phyloP scores from a whole-genome alignment of 2,797 vertebrate species.

The Phoeniculus purpureus region DNA sequence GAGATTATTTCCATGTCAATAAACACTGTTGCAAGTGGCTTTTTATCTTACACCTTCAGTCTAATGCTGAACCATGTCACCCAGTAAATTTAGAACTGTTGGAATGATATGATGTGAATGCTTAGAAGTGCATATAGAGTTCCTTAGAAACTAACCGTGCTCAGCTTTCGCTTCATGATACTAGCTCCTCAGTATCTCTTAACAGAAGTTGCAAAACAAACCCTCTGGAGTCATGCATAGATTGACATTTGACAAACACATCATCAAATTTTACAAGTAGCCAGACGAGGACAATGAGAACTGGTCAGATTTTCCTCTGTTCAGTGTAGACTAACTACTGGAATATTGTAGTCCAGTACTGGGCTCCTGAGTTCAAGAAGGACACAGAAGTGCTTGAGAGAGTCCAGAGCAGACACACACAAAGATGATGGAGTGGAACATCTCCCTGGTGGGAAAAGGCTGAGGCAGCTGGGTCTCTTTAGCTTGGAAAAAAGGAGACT shows the following conservation, averaged over 20 bases:
- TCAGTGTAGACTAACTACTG: too few species aligned
- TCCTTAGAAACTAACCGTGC: neutral
- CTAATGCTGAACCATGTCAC: neutral
- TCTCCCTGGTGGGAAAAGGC: too few species aligned
- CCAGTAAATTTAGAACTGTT: neutral
- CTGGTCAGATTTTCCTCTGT: too few species aligned
- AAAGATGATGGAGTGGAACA: too few species aligned
- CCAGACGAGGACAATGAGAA: neutral
- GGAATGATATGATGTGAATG: neutral
- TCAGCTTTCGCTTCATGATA: neutral
- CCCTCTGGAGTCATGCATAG: neutral
- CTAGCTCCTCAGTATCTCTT: neutral
- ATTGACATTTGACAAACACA: neutral
- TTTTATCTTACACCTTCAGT: neutral
- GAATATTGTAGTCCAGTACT: too few species aligned
- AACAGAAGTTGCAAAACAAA: neutral
- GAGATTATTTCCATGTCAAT: neutral
- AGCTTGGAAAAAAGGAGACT: too few species aligned
- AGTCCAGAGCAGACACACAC: too few species aligned
- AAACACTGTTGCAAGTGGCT: neutral
- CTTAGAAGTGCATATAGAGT: neutral
- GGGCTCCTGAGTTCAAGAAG: too few species aligned
- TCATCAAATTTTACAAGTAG: neutral
- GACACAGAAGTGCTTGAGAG: too few species aligned
- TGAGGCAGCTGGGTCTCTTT: too few species aligned